Percentiles rank a stretch among this genome's conserved stretches.
phyloP scores from a whole-genome alignment of 2,888 invertebrate species.

The Myopa testacea region DNA sequence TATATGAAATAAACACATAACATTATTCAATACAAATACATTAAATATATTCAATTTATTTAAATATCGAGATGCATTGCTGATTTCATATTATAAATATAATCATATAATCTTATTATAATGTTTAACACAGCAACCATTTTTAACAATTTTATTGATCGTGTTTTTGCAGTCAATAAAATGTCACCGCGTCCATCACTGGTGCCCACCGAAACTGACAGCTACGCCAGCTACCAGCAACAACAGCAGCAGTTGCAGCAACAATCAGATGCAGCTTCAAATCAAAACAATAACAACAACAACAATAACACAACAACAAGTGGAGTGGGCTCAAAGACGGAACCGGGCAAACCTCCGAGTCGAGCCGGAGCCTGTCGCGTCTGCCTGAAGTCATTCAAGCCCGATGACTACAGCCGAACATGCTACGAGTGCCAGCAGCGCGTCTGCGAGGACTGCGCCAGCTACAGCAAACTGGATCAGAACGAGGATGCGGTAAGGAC shows the following conservation, averaged over 20 bases:
- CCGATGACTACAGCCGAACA: slow-evolving; percentile 87
- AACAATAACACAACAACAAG: slow-evolving; percentile 50
- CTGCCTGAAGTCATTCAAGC: slow-evolving; percentile 88
- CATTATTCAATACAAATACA: too few species aligned
- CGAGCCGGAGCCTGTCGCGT: slow-evolving; percentile 84
- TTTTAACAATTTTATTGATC: slow-evolving; percentile 5
- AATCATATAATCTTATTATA: too few species aligned
- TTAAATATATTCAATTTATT: too few species aligned
- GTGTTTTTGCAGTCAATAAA: slow-evolving; percentile 73
- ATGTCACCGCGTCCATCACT: slow-evolving; percentile 76
- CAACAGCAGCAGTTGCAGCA: slow-evolving; percentile 58
- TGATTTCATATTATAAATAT: too few species aligned
- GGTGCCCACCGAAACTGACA: slow-evolving; percentile 69
- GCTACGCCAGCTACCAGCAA: slow-evolving; percentile 53
- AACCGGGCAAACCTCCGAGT: slow-evolving; percentile 80
- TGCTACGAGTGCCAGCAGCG: slow-evolving; percentile 92
- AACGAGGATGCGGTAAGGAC: slow-evolving; percentile 81
- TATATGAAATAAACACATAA: too few species aligned
- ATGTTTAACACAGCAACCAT: not conserved
- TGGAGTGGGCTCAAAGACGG: slow-evolving; percentile 58
- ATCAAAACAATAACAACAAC: slow-evolving; percentile 66
- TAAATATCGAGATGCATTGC: too few species aligned
- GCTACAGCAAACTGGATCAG: slow-evolving; percentile 87
- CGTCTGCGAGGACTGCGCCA: slow-evolving; percentile 93
- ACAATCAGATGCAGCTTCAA: slow-evolving; percentile 67